Evolutionary conservation across 2,888 invertebrate genomes (phyloP), one percentile per base, ranked within the genome.

Genomic region (Celastrina argiolus): DNA sequence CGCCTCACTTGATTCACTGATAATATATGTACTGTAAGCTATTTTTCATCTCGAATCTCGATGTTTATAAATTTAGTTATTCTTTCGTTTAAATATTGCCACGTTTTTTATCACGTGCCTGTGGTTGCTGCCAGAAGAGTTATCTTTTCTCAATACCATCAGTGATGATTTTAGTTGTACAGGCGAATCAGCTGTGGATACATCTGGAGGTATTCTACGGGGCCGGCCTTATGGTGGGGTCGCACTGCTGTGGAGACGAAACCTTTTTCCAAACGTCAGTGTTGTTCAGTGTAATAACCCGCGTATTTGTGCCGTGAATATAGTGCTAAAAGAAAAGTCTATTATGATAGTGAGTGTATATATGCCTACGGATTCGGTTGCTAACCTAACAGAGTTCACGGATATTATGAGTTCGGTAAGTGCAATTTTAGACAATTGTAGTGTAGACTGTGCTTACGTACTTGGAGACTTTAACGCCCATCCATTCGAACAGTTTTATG

Each of bases 61-160:
- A 45, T 45, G 18, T 10, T 42, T 45, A 16, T 45, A n/a, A 45
- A 45, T 7, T 31, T 31, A 31, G 31, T 45, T 45, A 18, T 45
- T 45, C 18, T 45, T 45, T 18, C 18, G 18, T 45, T 42, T 45
- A 16, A 16, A 16, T 45, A 45, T 8, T 8, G 10, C 16, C 45
- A 42, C 42, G 42, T 42, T 42, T 42, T 42, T 14, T 42, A 42
- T 42, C 42, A 42, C 42, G 42, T 42, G 42, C 42, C 42, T 16
- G n/a, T n/a, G n/a, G n/a, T n/a, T n/a, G n/a, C n/a, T 8, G 10
- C 16, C 45, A 1, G 28, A 28, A 28, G 28, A 28, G 28, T 28
- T n/a, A n/a, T n/a, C n/a, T n/a, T n/a, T n/a, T n/a, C n/a, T n/a
- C n/a, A n/a, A n/a, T n/a, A n/a, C n/a, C n/a, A 42, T 42, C 42